Evolutionary conservation across 2,797 vertebrate species (phyloP).

Genomic region (Typhlichthys eigenmanni): DNA sequence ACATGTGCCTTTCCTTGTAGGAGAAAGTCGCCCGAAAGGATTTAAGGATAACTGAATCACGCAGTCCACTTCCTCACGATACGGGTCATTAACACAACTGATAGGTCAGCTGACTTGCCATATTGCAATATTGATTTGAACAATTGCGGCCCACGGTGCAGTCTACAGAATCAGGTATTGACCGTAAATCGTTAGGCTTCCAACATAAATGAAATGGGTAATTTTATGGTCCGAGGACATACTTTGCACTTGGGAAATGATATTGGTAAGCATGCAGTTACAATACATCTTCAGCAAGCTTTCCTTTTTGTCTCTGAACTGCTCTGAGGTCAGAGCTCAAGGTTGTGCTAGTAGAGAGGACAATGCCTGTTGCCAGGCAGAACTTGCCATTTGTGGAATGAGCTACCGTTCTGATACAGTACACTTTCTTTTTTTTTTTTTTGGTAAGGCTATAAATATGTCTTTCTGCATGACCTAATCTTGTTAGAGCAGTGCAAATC

Average conservation of each 20-base stretch:
- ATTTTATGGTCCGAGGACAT: conserved; percentile 4
- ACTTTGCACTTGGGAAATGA: not conserved
- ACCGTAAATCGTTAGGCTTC: conserved; percentile 14
- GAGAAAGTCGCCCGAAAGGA: conserved; percentile 26
- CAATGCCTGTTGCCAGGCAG: not conserved
- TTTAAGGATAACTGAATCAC: conserved; percentile 66
- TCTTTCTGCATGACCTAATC: not conserved
- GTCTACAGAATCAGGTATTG: conserved; percentile 15
- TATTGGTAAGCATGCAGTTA: not conserved
- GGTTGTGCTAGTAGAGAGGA: conserved; percentile 1
- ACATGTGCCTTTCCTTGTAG: conserved; percentile 25
- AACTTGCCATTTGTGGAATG: not conserved
- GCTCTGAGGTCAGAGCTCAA: conserved; percentile 7
- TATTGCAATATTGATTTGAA: conserved; percentile 50
- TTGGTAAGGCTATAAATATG: not conserved
- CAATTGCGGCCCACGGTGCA: conserved; percentile 50
- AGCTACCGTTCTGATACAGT: conserved; percentile 5
- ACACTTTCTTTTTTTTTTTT: not conserved
- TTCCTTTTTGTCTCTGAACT: not conserved
- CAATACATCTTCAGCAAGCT: not conserved
- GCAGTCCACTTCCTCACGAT: conserved; percentile 56
- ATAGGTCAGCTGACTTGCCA: not conserved
- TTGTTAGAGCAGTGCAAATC: conserved; percentile 23
- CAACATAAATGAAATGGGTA: not conserved
- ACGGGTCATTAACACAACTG: conserved; percentile 45